Evolutionary conservation across 2,113 vertebrate genomes (phyloP), one percentile per base, ranked within the genome.

Genomic region (Syrmaticus mikado): DNA sequence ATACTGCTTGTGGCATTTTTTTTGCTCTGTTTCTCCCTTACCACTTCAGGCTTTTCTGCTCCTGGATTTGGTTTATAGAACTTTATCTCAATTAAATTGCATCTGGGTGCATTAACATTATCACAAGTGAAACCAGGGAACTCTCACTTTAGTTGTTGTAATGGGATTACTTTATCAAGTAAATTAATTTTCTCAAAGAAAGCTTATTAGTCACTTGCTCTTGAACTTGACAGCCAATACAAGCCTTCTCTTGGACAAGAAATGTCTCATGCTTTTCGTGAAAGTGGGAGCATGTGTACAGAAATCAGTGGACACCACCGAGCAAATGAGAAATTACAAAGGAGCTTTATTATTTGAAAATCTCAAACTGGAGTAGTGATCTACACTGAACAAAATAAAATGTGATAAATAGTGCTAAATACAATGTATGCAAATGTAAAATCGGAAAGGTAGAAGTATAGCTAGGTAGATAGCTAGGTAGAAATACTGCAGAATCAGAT

Each of bases 1-100:
- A 2, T 4, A 2, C 53, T 87, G 71, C 16, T 38, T 28, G 4
- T 50, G 40, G 10, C 6, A 13, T 81, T 46, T 52, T 78, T n/a
- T n/a, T 38, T 61, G 9, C 21, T 82, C 5, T 75, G 1, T 8
- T 66, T 13, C 12, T 79, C 14, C 52, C 40, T 1, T 20, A 32
- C 8, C 22, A 10, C 64, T 84, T 84, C 27, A 92, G 73, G 24
- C 46, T 93, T 74, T 92, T 74, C 80, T 64, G 6, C 32, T 48
- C 48, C 24, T 85, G 4, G 1, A 3, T 77, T 81, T 88, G 68
- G 66, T 8, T 10, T 83, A 1, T 19, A 67, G 61, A 74, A 88
- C 38, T 36, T 41, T 60, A 5, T 70, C 58, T 93, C 50, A 62
- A 25, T 8, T 73, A 80, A 36, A 80, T 48, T 80, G 20, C 7